Conservation (phyloP, 2,113 vertebrate genomes). For the Smithornis capensis region DNA sequence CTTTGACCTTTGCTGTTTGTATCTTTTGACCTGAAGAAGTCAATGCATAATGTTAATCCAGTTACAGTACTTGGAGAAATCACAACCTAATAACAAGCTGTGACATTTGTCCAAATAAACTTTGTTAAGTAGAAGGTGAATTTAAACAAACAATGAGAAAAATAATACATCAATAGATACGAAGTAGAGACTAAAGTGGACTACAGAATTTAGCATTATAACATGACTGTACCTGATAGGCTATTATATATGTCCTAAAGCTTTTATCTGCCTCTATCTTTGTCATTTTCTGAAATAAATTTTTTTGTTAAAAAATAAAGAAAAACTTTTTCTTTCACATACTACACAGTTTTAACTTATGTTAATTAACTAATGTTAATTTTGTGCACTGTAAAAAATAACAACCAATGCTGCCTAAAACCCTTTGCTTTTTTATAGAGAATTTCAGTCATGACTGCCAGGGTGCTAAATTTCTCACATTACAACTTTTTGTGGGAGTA, state of each 20-base stretch:
- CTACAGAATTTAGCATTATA: not conserved
- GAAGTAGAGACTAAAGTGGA: not conserved
- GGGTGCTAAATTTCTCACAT: not conserved
- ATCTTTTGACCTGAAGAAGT: not conserved
- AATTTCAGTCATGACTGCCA: not conserved
- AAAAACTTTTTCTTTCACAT: not conserved
- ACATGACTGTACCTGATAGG: not conserved
- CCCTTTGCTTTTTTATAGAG: not conserved
- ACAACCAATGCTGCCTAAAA: not conserved
- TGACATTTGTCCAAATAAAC: not conserved
- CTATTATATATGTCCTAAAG: not conserved
- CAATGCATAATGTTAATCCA: not conserved
- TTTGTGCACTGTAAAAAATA: not conserved
- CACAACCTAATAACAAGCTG: not conserved
- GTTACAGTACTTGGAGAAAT: not conserved
- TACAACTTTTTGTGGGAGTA: too few species aligned
- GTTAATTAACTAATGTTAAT: not conserved
- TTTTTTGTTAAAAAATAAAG: not conserved
- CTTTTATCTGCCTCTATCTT: not conserved
- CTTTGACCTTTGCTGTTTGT: not conserved
- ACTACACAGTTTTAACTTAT: not conserved
- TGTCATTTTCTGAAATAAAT: not conserved
- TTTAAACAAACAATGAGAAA: slow-evolving; percentile 6
- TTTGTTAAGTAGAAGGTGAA: not conserved
- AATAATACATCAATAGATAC: not conserved